Conservation (phyloP, 2,113 vertebrate genomes). For the Tachuris rubrigastra region DNA sequence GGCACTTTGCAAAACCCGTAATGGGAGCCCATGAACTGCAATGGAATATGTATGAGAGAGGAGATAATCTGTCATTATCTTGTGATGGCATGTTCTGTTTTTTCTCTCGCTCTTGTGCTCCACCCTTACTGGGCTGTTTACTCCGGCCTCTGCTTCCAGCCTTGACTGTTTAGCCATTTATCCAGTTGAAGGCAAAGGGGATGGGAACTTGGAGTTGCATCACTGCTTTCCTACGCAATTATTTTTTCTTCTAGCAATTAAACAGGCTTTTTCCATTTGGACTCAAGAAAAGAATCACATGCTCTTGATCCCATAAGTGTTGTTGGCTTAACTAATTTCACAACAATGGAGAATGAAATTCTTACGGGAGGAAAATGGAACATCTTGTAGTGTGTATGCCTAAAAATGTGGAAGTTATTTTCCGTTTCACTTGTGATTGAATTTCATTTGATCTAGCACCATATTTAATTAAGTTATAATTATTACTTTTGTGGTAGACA, state of each 20-base stretch:
- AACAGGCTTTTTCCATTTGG: background rate
- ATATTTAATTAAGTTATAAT: background rate
- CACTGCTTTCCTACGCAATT: background rate
- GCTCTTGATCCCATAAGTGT: background rate
- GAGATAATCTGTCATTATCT: slow-evolving; percentile 45
- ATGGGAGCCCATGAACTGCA: background rate
- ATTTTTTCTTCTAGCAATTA: background rate
- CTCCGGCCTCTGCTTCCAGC: background rate
- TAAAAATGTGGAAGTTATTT: slow-evolving; percentile 1
- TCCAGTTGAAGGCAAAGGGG: background rate
- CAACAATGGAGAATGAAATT: background rate
- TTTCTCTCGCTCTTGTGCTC: background rate
- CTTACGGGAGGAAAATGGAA: background rate
- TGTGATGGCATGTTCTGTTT: slow-evolving; percentile 26
- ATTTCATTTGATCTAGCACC: background rate
- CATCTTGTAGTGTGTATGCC: background rate
- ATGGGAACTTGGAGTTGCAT: background rate
- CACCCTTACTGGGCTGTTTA: background rate
- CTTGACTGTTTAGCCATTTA: background rate
- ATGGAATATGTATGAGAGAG: slow-evolving; percentile 16
- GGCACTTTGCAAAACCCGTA: background rate
- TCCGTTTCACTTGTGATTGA: background rate
- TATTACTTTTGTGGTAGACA: background rate
- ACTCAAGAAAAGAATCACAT: background rate
- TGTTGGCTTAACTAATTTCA: background rate